Conservation (phyloP, 1,140 invertebrate genomes). For the Phortica variegata region DNA sequence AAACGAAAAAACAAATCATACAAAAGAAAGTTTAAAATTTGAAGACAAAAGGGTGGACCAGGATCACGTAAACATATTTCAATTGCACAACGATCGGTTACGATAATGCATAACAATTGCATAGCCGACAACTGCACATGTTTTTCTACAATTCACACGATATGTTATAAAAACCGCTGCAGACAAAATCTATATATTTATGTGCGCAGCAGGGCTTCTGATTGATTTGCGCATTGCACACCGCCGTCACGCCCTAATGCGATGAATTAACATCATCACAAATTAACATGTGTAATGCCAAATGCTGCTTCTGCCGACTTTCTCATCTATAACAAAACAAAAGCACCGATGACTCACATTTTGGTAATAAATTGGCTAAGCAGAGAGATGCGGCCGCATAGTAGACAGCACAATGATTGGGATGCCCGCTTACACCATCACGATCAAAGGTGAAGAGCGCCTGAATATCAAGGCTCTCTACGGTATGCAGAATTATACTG, state of each 20-base stretch:
- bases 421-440: conserved; percentile 84
- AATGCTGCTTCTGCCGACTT: conserved; percentile 25
- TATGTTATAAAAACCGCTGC: no score
- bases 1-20: conserved; percentile 52
- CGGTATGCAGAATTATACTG: conserved; percentile 69
- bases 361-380: conserved; percentile 72
- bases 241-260: no score
- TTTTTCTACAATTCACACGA: no score
- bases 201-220: no score
- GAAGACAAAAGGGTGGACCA: no score
- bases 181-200: no score
- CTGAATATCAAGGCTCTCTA: conserved; percentile 76
- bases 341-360: conserved; percentile 58
- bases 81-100: no score
- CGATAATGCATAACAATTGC: no score
- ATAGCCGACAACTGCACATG: no score
- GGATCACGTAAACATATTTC: no score
- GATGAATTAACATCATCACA: conserved; percentile 31
- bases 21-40: no score
- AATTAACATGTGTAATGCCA: conserved; percentile 35
- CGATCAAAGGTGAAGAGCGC: conserved; percentile 91
- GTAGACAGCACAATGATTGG: conserved; percentile 84
- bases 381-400: conserved; percentile 75
- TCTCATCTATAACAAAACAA: conserved; percentile 19
- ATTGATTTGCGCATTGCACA: no score